Conservation (phyloP, 2,113 vertebrate species). For the Toxostoma redivivum region DNA sequence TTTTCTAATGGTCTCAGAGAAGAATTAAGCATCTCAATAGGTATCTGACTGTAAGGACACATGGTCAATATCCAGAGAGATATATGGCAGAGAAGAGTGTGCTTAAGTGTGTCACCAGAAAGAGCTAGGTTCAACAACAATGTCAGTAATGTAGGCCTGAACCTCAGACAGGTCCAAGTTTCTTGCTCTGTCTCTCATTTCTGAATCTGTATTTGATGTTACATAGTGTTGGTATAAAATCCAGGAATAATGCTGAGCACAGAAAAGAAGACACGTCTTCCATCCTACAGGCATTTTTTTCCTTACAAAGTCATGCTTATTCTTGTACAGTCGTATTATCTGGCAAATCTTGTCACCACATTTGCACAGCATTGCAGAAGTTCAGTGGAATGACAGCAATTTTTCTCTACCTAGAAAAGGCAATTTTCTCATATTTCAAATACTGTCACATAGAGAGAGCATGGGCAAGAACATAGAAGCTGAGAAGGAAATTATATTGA, state of each 20-base stretch:
- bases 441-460: not conserved
- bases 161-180: not conserved
- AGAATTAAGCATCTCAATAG: not conserved
- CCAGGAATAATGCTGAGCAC: not conserved
- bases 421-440: not conserved
- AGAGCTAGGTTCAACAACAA: not conserved
- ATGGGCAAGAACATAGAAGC: not conserved
- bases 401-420: not conserved
- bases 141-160: not conserved
- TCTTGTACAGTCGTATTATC: not conserved
- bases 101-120: not conserved
- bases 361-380: not conserved
- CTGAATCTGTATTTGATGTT: not conserved
- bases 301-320: not conserved
- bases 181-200: not conserved
- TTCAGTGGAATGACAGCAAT: not conserved
- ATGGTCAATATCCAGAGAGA: not conserved
- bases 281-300: not conserved
- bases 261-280: not conserved
- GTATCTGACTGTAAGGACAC: not conserved
- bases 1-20: not conserved
- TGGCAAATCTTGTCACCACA: not conserved
- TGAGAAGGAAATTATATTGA: not conserved
- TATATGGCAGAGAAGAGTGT: not conserved
- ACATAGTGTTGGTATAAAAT: not conserved